Evolutionary conservation across 2,113 vertebrate species (phyloP).

Genomic region (Cochlearius cochlearius): DNA sequence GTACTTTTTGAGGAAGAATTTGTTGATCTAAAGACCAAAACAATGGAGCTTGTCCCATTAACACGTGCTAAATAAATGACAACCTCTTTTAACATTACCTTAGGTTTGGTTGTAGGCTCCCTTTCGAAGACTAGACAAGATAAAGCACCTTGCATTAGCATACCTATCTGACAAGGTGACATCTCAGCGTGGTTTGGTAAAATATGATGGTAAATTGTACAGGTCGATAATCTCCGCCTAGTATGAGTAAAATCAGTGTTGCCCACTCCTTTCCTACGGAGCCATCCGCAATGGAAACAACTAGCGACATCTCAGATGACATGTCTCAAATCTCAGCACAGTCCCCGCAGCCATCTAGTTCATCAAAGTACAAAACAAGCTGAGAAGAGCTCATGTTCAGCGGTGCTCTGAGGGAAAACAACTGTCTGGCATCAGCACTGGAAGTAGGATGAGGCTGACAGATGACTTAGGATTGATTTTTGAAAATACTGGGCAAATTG

Average conservation of each 20-base stretch:
- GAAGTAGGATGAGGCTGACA: conserved; percentile 41
- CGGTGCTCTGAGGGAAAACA: conserved; percentile 61
- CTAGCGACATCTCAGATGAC: conserved; percentile 2
- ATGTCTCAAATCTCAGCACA: background rate
- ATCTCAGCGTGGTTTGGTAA: background rate
- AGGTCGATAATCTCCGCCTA: conserved; percentile 25
- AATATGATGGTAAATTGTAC: background rate
- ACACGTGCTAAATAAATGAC: background rate
- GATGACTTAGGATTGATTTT: conserved; percentile 44
- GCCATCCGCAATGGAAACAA: background rate
- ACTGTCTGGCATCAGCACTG: conserved; percentile 59
- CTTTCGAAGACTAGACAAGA: background rate
- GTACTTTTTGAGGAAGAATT: background rate
- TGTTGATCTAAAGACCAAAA: background rate
- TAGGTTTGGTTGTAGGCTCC: background rate
- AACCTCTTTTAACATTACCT: background rate
- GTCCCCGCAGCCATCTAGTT: conserved; percentile 36
- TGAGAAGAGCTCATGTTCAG: conserved; percentile 36
- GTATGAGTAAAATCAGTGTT: background rate
- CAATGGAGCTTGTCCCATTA: background rate
- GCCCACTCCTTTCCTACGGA: background rate
- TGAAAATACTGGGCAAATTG: conserved; percentile 56
- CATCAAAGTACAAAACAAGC: conserved; percentile 48
- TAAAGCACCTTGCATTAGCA: background rate
- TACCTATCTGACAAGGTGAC: background rate